Base-by-base conservation (phyloP, 2,797 vertebrate genomes). In the Hydrolagus colliei region DNA sequence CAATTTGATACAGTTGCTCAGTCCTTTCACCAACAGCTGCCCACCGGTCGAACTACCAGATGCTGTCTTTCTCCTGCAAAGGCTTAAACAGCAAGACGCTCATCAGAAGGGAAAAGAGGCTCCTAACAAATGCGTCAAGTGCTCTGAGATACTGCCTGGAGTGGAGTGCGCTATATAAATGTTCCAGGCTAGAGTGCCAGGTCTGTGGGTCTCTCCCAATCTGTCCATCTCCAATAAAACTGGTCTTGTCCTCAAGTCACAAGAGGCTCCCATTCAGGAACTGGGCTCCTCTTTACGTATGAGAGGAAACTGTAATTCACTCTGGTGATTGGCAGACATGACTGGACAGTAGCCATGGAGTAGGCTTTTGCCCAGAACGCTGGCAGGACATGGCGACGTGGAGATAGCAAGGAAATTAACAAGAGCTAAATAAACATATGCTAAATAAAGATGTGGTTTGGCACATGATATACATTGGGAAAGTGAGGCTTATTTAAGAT, bases 51-150 rank as follows among this genome's bases (percentile, higher is more conserved):
- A 82, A 52, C 41, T 52, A 85, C 90, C 90, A 32, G 88, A 87
- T 0, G 87, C 73, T 0, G 89, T 86, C 0, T 87, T 86, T 10
- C 91, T 80, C 1, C 14, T 35, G 20, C 90, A 92, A 12, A 93
- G 89, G 89, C 93, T 94, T 65, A 97, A 89, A 84, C 95, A 96
- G 88, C 86, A 90, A 91, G 84, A 88, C 86, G 72, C 84, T 87
- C 65, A 87, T 20, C 67, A 86, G 68, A 77, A 79, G 18, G 20
- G 52, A 22, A 22, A 9, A 12, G 62, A 62, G 0, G 1, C 10
- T 9, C 10, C 16, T 22, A n/a, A 78, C 20, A 22, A 12, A 27
- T 27, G 27, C 27, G 27, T 27, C 27, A 27, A 27, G 27, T 27
- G 2, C 18, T 32, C 52, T 77, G 35, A 59, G 10, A n/a, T 61